phyloP scores from a whole-genome alignment of 2,888 invertebrate genomes.

The Ophioninae sp. region DNA sequence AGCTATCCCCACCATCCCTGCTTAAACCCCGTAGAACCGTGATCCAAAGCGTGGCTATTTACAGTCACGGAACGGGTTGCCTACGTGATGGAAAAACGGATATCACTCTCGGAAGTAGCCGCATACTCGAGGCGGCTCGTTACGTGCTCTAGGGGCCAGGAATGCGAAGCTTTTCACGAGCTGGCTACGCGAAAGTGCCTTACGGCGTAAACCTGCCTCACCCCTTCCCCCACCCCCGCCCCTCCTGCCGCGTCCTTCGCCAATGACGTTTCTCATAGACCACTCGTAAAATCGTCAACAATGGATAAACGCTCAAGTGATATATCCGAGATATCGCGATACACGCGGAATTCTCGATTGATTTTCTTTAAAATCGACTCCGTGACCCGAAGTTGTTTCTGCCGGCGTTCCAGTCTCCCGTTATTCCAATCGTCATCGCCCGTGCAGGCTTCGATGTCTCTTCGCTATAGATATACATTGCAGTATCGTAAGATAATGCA shows the following conservation, averaged over 20 bases:
- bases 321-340: background rate
- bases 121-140: conserved; percentile 11
- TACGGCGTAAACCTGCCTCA: background rate
- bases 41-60: background rate
- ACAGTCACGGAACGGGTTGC: background rate
- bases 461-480: conserved; percentile 17
- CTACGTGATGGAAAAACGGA: conserved; percentile 77
- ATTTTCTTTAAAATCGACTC: background rate
- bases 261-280: background rate
- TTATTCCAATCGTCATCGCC: conserved; percentile 72
- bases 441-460: conserved; percentile 58
- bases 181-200: background rate
- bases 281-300: background rate
- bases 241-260: too few species aligned
- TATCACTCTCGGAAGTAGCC: conserved; percentile 74
- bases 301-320: background rate
- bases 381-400: conserved; percentile 43
- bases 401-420: conserved; percentile 73
- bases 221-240: background rate
- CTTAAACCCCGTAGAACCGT: too few species aligned
- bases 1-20: too few species aligned
- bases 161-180: background rate
- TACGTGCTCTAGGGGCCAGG: background rate
- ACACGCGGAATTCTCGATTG: background rate
- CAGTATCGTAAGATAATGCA: conserved; percentile 11